Evolutionary conservation across 2,113 vertebrate species (phyloP).

Genomic region (Porphyrio hochstetteri): DNA sequence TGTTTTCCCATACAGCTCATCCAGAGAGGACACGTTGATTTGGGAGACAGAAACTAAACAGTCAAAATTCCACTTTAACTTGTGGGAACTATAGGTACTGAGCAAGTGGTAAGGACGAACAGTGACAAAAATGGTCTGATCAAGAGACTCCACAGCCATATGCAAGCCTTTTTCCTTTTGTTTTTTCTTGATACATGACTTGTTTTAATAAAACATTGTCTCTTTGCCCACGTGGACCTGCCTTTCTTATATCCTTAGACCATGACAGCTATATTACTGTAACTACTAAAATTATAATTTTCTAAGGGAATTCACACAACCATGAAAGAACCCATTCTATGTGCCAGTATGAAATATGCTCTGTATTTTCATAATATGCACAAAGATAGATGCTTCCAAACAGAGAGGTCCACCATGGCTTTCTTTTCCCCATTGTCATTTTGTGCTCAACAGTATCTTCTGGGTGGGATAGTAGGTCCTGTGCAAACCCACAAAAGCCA

Average conservation of each 20-base stretch:
- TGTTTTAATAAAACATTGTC: not conserved
- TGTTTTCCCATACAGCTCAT: conserved; percentile 20
- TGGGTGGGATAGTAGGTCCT: not conserved
- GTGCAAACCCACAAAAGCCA: not conserved
- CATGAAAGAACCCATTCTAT: not conserved
- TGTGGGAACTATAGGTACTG: not conserved
- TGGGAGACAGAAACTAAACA: not conserved
- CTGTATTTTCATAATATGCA: not conserved
- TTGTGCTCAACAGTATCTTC: not conserved
- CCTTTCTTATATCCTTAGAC: not conserved
- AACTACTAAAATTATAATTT: not conserved
- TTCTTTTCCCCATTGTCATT: not conserved
- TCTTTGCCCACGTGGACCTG: not conserved
- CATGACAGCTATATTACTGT: not conserved
- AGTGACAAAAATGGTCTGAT: not conserved
- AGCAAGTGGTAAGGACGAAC: not conserved
- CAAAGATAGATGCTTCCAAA: not conserved
- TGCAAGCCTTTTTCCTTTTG: not conserved
- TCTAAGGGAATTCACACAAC: not conserved
- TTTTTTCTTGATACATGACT: not conserved
- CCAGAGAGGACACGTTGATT: not conserved
- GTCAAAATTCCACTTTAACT: not conserved
- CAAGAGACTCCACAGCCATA: not conserved
- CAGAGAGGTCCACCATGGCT: not conserved
- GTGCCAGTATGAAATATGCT: not conserved